phyloP scores from a whole-genome alignment of 2,888 invertebrate genomes.

The Drosophila yooni region DNA sequence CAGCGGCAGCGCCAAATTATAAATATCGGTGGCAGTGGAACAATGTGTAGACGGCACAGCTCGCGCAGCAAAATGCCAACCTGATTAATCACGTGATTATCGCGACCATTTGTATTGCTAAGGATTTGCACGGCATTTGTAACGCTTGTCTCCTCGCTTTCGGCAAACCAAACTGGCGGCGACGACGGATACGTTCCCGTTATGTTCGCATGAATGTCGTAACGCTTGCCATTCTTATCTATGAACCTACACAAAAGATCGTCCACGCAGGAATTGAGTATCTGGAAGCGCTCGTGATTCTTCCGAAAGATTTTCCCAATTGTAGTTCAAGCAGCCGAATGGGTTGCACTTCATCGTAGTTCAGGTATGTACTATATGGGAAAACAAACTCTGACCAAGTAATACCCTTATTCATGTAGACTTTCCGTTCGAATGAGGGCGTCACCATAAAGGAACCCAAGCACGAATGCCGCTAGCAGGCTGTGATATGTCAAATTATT shows the following conservation, averaged over 20 bases:
- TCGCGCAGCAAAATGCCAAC: conserved; percentile 96
- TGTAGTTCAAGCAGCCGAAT: conserved; percentile 33
- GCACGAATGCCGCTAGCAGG: conserved; percentile 48
- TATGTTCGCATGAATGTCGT: no score
- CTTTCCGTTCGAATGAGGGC: conserved; percentile 53
- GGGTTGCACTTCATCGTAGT: conserved; percentile 31
- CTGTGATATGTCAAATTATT: neutral
- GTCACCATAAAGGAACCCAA: conserved; percentile 58
- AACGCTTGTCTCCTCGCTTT: conserved; percentile 97
- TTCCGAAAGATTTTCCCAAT: no score
- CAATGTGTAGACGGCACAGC: conserved; percentile 95
- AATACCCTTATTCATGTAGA: conserved; percentile 18
- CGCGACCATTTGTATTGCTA: conserved; percentile 95
- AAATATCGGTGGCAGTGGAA: conserved; percentile 96
- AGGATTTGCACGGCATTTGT: conserved; percentile 98
- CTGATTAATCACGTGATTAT: conserved; percentile 95
- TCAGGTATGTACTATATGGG: conserved; percentile 25
- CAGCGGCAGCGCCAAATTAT: conserved; percentile 90
- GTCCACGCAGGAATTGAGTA: no score
- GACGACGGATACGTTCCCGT: conserved; percentile 98
- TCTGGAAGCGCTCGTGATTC: no score
- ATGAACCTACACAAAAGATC: no score
- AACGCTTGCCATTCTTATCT: no score
- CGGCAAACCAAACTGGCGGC: conserved; percentile 99
- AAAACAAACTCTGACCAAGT: neutral